Conservation (phyloP, 2,888 invertebrate species). For the Malachius bipustulatus region DNA sequence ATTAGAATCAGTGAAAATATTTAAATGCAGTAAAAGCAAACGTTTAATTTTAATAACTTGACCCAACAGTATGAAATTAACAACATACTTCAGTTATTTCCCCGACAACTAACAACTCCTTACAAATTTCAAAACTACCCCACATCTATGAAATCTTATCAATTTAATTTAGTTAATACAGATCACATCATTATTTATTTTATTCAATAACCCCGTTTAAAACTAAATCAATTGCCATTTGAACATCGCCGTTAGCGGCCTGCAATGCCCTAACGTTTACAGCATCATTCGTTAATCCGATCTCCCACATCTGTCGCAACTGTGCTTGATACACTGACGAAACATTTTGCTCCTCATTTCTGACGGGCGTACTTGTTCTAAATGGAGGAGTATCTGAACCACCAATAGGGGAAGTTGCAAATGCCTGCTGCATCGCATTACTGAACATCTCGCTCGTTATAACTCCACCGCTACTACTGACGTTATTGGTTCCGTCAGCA, state of each 20-base stretch:
- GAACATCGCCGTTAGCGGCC: slow-evolving; percentile 72
- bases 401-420: slow-evolving; percentile 30
- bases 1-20: too few relatives aligned
- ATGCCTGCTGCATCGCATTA: slow-evolving; percentile 63
- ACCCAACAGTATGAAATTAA: too few relatives aligned
- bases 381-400: slow-evolving; percentile 15
- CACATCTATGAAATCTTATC: too few relatives aligned
- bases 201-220: slow-evolving; percentile 62
- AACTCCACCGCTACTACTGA: slow-evolving; percentile 27
- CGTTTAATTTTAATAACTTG: too few relatives aligned
- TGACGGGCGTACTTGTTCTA: slow-evolving; percentile 14
- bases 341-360: slow-evolving; percentile 25
- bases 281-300: slow-evolving; percentile 77
- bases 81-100: too few relatives aligned
- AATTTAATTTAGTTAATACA: too few relatives aligned
- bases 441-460: slow-evolving; percentile 72
- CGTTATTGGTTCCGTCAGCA: slow-evolving; percentile 22
- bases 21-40: too few relatives aligned
- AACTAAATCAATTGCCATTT: slow-evolving; percentile 82
- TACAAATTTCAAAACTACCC: too few relatives aligned
- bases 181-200: too few relatives aligned
- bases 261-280: slow-evolving; percentile 76
- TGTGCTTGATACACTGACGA: slow-evolving; percentile 41
- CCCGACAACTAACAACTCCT: too few relatives aligned
- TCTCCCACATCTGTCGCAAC: slow-evolving; percentile 74